Percentiles rank a stretch among this genome's conserved stretches.
Conservation (phyloP, 2,888 invertebrate species). For the Pollenia labialis region DNA sequence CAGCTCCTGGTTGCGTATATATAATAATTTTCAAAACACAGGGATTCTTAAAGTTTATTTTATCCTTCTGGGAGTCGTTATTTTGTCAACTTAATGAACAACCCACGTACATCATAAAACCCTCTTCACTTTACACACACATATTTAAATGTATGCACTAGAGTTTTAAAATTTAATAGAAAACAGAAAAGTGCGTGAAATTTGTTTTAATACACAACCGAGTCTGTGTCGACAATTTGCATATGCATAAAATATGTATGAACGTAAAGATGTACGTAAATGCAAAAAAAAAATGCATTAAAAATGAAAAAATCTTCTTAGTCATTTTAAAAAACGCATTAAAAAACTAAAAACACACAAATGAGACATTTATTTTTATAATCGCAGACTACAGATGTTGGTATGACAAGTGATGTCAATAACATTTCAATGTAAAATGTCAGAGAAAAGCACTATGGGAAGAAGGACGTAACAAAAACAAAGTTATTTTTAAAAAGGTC, state of each 20-base stretch:
- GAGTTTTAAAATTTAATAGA: constrained; percentile 33
- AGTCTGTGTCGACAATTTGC: not conserved
- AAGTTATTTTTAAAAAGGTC: not conserved
- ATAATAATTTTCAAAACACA: too few species aligned
- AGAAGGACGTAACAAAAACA: not conserved
- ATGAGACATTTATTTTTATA: constrained; percentile 44
- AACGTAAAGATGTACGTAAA: not conserved
- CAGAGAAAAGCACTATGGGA: not conserved
- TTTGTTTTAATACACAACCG: not conserved
- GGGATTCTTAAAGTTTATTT: too few species aligned
- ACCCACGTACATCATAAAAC: not conserved
- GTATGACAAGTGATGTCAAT: constrained; percentile 50
- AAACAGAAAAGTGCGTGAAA: constrained; percentile 37
- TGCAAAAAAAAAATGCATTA: constrained; percentile 10
- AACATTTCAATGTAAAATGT: constrained; percentile 38
- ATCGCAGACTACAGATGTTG: constrained; percentile 20
- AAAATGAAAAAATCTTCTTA: constrained; percentile 40
- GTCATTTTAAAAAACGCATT: constrained; percentile 35
- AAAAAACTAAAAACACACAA: constrained; percentile 21
- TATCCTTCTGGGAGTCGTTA: not conserved
- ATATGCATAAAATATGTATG: constrained; percentile 41
- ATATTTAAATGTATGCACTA: not conserved
- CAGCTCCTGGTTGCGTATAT: too few species aligned
- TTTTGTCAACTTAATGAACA: not conserved
- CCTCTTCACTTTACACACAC: too few species aligned